Percentiles rank a stretch among this genome's conserved stretches.
These are phyloP conservation scores for Macropus fuliginosus DNA, from an alignment of 2,797 vertebrate genomes.

Conservation along the genomic window DNA sequence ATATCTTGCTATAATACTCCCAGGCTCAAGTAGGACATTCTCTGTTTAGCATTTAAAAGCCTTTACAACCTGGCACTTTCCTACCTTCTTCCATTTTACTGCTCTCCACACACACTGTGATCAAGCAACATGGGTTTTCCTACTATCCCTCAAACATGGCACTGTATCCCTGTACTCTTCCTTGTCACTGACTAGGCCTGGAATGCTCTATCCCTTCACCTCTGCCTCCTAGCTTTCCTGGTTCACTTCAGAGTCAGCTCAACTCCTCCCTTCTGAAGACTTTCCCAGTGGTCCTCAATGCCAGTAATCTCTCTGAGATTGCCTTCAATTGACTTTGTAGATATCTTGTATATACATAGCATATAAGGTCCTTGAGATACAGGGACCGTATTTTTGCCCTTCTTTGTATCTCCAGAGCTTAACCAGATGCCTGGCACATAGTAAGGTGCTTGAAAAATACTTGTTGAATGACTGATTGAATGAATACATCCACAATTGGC, in stretches of 20 bases:
- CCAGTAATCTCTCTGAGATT: background rate
- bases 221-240: background rate
- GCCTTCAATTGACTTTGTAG: background rate
- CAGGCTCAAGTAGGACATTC: background rate
- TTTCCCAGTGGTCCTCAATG: background rate
- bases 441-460: background rate
- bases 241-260: background rate
- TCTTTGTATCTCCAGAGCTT: background rate
- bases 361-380: background rate
- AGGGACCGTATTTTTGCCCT: background rate
- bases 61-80: background rate
- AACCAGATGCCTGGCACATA: background rate
- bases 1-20: background rate
- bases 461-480: background rate
- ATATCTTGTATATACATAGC: background rate
- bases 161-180: background rate
- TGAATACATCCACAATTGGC: background rate
- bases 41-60: background rate
- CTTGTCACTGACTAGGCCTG: background rate
- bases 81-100: background rate
- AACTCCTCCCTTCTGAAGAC: too few relatives aligned
- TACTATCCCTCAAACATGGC: background rate
- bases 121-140: background rate
- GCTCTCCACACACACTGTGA: background rate
- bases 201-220: background rate